Evolutionary conservation across 2,113 vertebrate species (phyloP), one percentile per base, ranked within the genome.

Genomic region (Mesocricetus auratus): DNA sequence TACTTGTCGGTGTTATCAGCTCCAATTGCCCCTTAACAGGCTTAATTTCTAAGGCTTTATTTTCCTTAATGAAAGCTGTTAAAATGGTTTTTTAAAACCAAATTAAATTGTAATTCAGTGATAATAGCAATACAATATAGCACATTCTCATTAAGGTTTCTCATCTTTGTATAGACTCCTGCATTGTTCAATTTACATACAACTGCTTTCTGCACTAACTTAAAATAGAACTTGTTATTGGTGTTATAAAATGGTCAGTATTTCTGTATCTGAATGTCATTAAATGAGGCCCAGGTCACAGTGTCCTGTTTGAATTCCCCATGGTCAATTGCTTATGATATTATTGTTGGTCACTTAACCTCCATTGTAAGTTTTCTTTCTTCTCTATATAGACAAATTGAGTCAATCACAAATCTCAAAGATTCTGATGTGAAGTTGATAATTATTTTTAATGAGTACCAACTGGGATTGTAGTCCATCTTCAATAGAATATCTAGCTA

Each of bases 71-170:
- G 82, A 83, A 91, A 74, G 92, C 42, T 89, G 78, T 39, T 95
- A 95, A 97, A 95, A 96, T 96, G 11, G 8, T 93, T 91, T 71
- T 95, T 89, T 89, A 96, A 97, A 93, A 95, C 89, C 53, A 91
- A 94, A 94, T 97, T 97, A 95, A 93, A 93, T 68, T 94, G 74
- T 45, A 96, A 94, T 96, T 95, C 77, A 94, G 66, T 93, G 90
- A 96, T 96, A 94, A 93, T 86, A 96, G 60, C 79, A 89, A 74
- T 73, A 89, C 8, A 66, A 64, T 95, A 89, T 82, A 66, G 26
- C 33, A 87, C 53, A 74, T 96, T 97, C 91, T 90, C 73, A 97
- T 96, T 97, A 96, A 69, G 33, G 4, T 83, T 96, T 96, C 78
- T 94, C 69, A 96, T 89, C 39, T 33, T 89, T 81, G 90, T 94